These are phyloP conservation scores for Ariopsis seemanni DNA, from an alignment of 2,113 vertebrate species.

Conservation along the genomic window DNA sequence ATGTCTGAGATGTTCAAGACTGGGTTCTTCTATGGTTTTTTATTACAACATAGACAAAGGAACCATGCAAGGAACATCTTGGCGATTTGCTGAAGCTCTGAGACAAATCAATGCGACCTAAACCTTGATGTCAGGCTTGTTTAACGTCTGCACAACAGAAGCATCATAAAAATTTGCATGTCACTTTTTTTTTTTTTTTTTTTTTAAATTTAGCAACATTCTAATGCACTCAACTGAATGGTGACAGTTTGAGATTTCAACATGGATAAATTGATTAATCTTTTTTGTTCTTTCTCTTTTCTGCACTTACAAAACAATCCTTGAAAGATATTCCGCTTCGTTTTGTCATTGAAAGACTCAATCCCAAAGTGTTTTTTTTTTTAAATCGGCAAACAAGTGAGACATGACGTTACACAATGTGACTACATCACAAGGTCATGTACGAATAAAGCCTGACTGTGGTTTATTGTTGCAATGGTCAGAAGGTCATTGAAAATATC, in stretches of 20 bases:
- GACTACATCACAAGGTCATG: conserved; percentile 1
- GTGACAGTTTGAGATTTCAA: conserved; percentile 34
- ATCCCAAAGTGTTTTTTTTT: background rate
- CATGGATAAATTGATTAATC: background rate
- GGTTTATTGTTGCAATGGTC: conserved; percentile 24
- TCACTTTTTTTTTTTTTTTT: background rate
- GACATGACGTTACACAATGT: background rate
- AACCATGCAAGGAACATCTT: background rate
- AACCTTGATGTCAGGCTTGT: background rate
- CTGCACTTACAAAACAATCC: background rate
- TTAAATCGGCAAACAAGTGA: background rate
- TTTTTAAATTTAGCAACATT: background rate
- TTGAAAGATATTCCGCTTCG: background rate
- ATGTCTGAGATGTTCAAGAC: background rate
- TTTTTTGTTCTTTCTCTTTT: background rate
- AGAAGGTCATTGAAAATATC: conserved; percentile 1
- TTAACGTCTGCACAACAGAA: background rate
- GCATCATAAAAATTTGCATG: background rate
- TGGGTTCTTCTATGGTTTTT: background rate
- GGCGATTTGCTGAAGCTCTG: background rate
- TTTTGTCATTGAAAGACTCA: background rate
- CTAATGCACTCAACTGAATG: background rate
- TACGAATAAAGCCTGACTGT: background rate
- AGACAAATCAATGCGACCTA: background rate
- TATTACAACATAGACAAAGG: background rate